These are phyloP conservation scores for Drosophila pseudotalamancana DNA, from an alignment of 2,888 invertebrate species.

Conservation along the genomic window DNA sequence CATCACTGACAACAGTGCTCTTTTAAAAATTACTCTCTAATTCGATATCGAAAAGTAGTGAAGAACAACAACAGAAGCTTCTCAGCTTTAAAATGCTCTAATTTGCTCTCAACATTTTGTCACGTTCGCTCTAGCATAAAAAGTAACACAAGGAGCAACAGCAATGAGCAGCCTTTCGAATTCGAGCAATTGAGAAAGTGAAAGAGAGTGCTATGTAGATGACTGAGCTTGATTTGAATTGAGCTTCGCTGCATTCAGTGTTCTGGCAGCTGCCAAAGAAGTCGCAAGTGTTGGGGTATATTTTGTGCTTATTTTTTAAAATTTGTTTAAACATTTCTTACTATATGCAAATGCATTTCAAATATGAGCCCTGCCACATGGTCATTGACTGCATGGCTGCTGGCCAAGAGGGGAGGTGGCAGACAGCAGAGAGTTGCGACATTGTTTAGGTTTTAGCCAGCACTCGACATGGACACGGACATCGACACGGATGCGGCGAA, in stretches of 20 bases:
- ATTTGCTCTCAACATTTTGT: no score
- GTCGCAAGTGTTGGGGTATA: neutral
- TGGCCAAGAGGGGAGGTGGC: conserved; percentile 5
- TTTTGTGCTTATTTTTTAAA: no score
- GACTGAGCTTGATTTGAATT: no score
- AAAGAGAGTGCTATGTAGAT: neutral
- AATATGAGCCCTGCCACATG: conserved; percentile 17
- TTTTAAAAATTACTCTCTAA: no score
- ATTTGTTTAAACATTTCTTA: neutral
- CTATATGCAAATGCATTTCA: neutral
- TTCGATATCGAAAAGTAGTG: no score
- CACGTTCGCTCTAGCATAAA: no score
- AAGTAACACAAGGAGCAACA: neutral
- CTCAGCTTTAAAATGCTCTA: no score
- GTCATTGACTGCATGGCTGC: neutral
- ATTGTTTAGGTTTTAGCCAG: conserved; percentile 80
- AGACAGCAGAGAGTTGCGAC: conserved; percentile 54
- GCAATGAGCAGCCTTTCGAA: neutral
- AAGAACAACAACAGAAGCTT: no score
- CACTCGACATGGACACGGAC: conserved; percentile 57
- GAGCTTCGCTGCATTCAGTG: no score
- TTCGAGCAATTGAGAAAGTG: neutral
- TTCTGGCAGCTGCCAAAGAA: neutral
- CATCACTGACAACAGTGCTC: no score
- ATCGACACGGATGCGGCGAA: conserved; percentile 23